These are phyloP conservation scores for Ariolimax columbianus DNA, from an alignment of 2,888 invertebrate genomes.

Conservation along the genomic window DNA sequence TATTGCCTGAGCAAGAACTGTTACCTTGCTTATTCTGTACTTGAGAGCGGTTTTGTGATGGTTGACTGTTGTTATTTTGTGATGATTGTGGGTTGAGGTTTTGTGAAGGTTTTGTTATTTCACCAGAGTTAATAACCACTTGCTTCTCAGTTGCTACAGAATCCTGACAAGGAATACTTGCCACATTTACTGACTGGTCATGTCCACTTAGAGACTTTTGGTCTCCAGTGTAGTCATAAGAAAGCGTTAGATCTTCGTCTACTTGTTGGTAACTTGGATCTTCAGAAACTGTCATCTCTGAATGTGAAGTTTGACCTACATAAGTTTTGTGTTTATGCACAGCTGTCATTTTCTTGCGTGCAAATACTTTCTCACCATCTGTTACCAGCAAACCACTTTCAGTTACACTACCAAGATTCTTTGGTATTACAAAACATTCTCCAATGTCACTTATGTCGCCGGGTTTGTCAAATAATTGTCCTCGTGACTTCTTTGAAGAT, in stretches of 20 bases:
- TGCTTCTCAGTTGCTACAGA: neutral
- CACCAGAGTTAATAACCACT: too few relatives aligned
- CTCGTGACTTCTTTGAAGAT: neutral
- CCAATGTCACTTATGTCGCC: neutral
- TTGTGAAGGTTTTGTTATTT: too few relatives aligned
- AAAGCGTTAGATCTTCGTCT: slow-evolving; percentile 20
- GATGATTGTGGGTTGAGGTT: too few relatives aligned
- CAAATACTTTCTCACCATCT: neutral
- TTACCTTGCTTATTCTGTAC: neutral
- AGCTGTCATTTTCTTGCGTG: neutral
- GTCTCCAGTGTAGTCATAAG: slow-evolving; percentile 16
- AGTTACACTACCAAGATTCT: neutral
- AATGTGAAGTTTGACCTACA: neutral
- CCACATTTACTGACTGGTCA: neutral
- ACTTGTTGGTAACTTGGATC: neutral
- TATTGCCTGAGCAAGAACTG: neutral
- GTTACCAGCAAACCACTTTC: neutral
- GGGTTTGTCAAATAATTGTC: neutral
- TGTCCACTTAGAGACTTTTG: neutral
- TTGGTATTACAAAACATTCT: neutral
- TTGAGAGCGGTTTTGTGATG: neutral
- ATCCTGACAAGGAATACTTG: neutral
- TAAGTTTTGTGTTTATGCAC: neutral
- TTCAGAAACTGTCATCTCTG: neutral
- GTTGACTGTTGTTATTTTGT: neutral